Conservation (phyloP, 2,888 invertebrate genomes). For the Pammene aurita region DNA sequence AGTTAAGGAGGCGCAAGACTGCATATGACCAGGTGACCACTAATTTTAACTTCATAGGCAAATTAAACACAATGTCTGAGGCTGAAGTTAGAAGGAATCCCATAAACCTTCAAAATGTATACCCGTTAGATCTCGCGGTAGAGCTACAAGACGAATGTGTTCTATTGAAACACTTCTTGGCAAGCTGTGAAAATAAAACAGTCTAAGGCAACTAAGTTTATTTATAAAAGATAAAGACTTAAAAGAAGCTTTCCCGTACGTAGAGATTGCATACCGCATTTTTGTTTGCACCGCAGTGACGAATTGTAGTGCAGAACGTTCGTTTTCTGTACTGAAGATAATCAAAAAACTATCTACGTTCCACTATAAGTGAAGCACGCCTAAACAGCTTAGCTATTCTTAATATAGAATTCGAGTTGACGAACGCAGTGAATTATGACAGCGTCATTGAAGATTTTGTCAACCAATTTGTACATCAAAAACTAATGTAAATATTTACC, state of each 20-base stretch:
- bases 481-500: too few species aligned
- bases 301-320: conserved; percentile 2
- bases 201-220: not conserved
- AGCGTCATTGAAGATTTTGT: too few species aligned
- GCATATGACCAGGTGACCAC: not conserved
- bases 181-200: not conserved
- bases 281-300: not conserved
- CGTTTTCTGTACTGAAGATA: not conserved
- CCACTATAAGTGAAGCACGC: not conserved
- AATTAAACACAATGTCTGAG: conserved; percentile 5
- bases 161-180: not conserved
- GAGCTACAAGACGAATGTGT: conserved; percentile 8
- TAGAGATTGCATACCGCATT: not conserved
- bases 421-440: not conserved
- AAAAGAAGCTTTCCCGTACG: not conserved
- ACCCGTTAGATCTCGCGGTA: conserved; percentile 2
- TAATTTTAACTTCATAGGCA: not conserved
- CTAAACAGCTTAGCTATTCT: not conserved
- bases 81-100: not conserved
- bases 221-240: not conserved
- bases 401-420: not conserved
- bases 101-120: not conserved
- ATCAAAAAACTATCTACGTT: conserved; percentile 5
- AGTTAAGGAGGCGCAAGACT: not conserved
- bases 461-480: too few species aligned